Evolutionary conservation across 2,888 invertebrate genomes (phyloP), one percentile per base, ranked within the genome.

Genomic region (Drosophila recens): DNA sequence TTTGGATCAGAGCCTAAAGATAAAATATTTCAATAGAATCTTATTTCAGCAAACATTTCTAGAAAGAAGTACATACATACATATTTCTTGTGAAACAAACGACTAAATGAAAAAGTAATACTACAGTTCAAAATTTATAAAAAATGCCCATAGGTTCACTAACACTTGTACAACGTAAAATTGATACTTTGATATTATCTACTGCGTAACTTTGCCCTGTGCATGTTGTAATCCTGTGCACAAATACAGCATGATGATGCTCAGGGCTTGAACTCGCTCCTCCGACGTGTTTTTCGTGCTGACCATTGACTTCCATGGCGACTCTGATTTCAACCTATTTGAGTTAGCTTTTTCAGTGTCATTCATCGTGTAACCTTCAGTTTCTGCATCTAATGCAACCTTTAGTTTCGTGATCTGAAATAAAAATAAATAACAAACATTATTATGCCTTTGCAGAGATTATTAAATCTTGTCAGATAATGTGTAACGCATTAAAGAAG

Each of bases 201-300:
- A 92, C 59, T 90, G 90, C 53, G 82, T 72, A 17, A 90, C 91
- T 33, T 91, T 90, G 13, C 92, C 92, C 81, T 93, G 93, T 20
- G 93, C 92, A 79, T 92, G 91, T 90, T 98, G 98, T 67, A 98
- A 94, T 3, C 98, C 98, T 4, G 98, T 97, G 93, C 98, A 99
- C 93, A 98, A 97, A 93, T 98, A 98, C 78, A 99, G 93, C 96
- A 98, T 97, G 76, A 98, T 95, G 58, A 98, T 96, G 54, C 98
- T 97, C 72, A 99, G 94, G 0, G 98, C 97, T 92, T 97, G 97
- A 8, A 98, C 96, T 87, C 97, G 96, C 76, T 97, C 95, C 90
- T 98, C 98, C 46, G 96, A 95, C 90, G 96, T 64, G 38, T 64
- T 59, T 49, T 85, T 79, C 23, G 65, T 56, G 15, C 42, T 66